phyloP scores from a whole-genome alignment of 2,113 vertebrate genomes.

The Oenanthe melanoleuca region DNA sequence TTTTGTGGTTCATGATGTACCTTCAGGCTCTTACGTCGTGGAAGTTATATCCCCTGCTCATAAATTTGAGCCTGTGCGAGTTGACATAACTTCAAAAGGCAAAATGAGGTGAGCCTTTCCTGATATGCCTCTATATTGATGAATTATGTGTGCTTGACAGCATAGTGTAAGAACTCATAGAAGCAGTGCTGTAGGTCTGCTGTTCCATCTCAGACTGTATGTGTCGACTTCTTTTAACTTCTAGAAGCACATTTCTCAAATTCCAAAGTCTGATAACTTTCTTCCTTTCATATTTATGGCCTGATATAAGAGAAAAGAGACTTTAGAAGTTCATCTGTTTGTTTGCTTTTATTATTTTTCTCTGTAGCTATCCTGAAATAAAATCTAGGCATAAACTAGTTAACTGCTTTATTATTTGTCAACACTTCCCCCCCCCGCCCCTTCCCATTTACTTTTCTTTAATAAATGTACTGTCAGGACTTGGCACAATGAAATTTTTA shows the following conservation, averaged over 20 bases:
- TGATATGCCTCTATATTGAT: not conserved
- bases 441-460: not conserved
- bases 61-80: slow-evolving; percentile 92
- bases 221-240: not conserved
- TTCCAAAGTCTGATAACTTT: not conserved
- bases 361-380: not conserved
- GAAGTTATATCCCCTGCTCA: slow-evolving; percentile 90
- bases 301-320: not conserved
- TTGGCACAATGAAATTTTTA: not conserved
- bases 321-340: not conserved
- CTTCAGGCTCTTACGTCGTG: slow-evolving; percentile 95
- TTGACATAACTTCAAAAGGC: slow-evolving; percentile 98
- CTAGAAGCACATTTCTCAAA: not conserved
- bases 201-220: not conserved
- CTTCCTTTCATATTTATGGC: not conserved
- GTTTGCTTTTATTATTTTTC: not conserved
- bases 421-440: rapidly evolving
- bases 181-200: not conserved
- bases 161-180: not conserved
- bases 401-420: not conserved
- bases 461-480: not conserved
- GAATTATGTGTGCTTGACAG: not conserved
- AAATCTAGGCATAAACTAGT: not conserved
- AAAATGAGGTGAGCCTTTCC: slow-evolving; percentile 91
- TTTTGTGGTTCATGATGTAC: slow-evolving; percentile 95